Evolutionary conservation across 2,113 vertebrate genomes (phyloP), one percentile per base, ranked within the genome.

Genomic region (Ondatra zibethicus): DNA sequence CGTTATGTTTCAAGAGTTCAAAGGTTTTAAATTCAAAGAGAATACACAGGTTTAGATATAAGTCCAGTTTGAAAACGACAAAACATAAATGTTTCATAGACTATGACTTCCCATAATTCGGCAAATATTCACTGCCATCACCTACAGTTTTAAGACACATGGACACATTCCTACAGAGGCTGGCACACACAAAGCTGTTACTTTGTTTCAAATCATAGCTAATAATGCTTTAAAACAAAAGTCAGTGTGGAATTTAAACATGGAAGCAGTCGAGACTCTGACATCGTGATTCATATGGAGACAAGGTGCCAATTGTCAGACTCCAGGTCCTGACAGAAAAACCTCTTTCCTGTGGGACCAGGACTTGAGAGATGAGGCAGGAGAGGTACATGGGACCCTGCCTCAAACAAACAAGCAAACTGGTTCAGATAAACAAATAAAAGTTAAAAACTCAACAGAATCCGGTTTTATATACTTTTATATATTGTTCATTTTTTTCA

Each of bases 31-130:
- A 95, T 81, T 96, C 16, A 91, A 70, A 92, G 14, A 52, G 73
- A 78, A 90, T 68, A 95, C 9, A 97, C 77, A 95, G 88, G 94
- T 89, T 94, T 92, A 92, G 86, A 97, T 81, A 92, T 90, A 87
- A 93, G 36, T 92, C 11, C 75, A 95, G 96, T 87, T 89, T 76
- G 81, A 91, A 85, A 92, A 97, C 81, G n/a, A 95, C 39, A 70
- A 86, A 97, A 95, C 55, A 95, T 89, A 90, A 96, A 39, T 81
- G 95, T 70, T 96, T 92, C 92, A 93, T 77, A 98, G 58, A 91
- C 70, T 61, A 17, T 29, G 25, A 61, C 25, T 82, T 84, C 55
- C 55, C n/a, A 58, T 42, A 63, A 58, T 29, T 84, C 94, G 82
- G 50, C 92, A 96, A 88, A 96, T 42, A 96, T 96, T 94, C 36